A percentile compares a stretch with the other conserved stretches of the same genome.
Conservation (phyloP, 2,797 vertebrate genomes). For the Psittacula echo region DNA sequence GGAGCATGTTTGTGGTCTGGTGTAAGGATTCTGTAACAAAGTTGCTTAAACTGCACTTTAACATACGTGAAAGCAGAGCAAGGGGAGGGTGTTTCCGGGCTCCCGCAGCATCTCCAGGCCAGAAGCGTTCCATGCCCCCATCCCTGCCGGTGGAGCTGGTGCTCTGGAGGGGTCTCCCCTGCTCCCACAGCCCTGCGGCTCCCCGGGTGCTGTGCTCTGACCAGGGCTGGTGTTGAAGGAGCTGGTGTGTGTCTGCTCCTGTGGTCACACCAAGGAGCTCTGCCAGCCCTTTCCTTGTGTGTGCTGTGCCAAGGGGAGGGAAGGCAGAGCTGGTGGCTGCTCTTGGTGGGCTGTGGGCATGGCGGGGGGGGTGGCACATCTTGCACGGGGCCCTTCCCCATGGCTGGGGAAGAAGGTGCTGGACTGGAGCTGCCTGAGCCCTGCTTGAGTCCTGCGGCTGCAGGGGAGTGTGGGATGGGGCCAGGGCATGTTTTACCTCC, state of each 20-base stretch:
- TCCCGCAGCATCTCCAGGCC: neutral
- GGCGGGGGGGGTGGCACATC: too few relatives aligned
- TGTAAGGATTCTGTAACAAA: neutral
- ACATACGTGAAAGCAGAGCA: neutral
- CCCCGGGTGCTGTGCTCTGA: accelerated
- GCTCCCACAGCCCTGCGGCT: accelerated
- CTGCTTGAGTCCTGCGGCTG: accelerated
- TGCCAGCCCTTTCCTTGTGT: neutral
- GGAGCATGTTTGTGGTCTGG: neutral
- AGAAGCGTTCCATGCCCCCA: neutral
- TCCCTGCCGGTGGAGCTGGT: neutral
- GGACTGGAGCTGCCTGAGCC: neutral
- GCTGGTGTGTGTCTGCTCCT: accelerated
- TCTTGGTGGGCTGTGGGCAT: neutral
- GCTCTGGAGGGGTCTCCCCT: neutral
- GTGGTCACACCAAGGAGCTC: neutral
- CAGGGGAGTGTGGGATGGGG: neutral
- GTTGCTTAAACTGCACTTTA: neutral
- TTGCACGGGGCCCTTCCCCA: accelerated
- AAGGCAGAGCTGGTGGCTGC: neutral
- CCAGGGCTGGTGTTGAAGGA: neutral
- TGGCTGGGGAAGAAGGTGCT: accelerated
- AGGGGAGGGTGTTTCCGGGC: neutral
- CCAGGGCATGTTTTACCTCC: neutral
- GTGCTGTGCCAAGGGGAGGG: accelerated